A percentile compares a stretch with the other conserved stretches of the same genome.
Conservation (phyloP, 53 echinoderm and acorn worm species). For the Temnopleurus reevesii region DNA sequence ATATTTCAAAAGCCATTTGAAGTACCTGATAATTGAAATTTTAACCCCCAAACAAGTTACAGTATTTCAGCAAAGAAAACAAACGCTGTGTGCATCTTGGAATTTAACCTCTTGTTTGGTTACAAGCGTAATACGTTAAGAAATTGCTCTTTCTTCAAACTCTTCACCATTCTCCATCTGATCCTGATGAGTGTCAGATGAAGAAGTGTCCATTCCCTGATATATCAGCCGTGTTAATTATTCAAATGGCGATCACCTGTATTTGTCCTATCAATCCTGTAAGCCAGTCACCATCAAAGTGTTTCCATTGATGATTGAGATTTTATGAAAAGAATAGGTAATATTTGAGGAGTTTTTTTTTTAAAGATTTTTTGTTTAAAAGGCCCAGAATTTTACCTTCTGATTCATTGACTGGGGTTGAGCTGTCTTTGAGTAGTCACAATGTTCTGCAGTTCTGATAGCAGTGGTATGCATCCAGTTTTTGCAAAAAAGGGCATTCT, state of each 20-base stretch:
- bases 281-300: not conserved
- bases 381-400: not conserved
- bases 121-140: not conserved
- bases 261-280: not conserved
- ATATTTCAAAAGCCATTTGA: not conserved
- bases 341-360: not conserved
- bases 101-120: not conserved
- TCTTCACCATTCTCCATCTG: not conserved
- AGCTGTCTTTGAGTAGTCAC: not conserved
- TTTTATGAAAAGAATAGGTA: not conserved
- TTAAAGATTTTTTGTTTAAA: not conserved
- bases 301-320: not conserved
- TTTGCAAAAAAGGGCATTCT: too few relatives aligned
- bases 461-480: not conserved
- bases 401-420: too few relatives aligned
- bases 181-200: not conserved
- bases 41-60: not conserved
- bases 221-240: slow-evolving; percentile 1
- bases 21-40: not conserved
- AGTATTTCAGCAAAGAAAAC: not conserved
- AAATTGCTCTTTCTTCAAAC: not conserved
- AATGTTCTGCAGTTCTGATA: not conserved
- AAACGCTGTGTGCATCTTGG: not conserved
- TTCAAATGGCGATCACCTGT: not conserved
- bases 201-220: not conserved